Base-by-base conservation (phyloP, 2,888 invertebrate species). In the Tanytarsus gracilentus region DNA sequence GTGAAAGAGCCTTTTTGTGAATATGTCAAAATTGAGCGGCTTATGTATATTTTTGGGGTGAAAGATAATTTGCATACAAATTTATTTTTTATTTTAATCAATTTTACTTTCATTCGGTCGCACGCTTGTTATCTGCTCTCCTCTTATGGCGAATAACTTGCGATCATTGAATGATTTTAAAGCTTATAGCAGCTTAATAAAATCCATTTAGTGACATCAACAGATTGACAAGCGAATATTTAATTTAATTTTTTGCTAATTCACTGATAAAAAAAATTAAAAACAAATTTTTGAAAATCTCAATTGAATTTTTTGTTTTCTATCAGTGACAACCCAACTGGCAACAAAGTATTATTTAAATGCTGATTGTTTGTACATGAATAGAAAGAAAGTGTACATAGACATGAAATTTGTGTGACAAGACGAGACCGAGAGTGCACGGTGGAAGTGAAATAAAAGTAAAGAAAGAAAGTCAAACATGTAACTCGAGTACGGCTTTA, bases 31-130 rank as follows among this genome's bases (percentile, higher is more conserved):
- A 33, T 11, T 11, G n/a, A 9, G 7, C 5, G 29, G 29, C 5
- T 33, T 33, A n/a, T 33, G 4, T 11, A 11, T n/a, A 23, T 23
- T 44, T 44, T 44, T 27, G 2, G 25, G 23, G 51, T 29, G 51
- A 51, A 51, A 51, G 51, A 51, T 27, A 51, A 55, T 55, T 55
- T 55, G 39, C 55, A 55, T 55, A 27, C 27, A 55, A 40, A 55
- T 55, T 40, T 55, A 40, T 55, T 40, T 55, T 55, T 55, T 55
- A 55, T 55, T 40, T 36, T 55, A 40, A 55, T 55, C 14, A 39
- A 5, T 49, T 55, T 55, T 36, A 55, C 55, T 55, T 55, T 55
- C 55, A 39, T 53, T 39, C 40, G 16, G 11, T 26, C 26, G 26
- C 8, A n/a, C n/a, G 6, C 33, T 33, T 11, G 3, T 33, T 33